Conservation (phyloP, 2,888 invertebrate genomes). For the Aleiodes leptofemur region DNA sequence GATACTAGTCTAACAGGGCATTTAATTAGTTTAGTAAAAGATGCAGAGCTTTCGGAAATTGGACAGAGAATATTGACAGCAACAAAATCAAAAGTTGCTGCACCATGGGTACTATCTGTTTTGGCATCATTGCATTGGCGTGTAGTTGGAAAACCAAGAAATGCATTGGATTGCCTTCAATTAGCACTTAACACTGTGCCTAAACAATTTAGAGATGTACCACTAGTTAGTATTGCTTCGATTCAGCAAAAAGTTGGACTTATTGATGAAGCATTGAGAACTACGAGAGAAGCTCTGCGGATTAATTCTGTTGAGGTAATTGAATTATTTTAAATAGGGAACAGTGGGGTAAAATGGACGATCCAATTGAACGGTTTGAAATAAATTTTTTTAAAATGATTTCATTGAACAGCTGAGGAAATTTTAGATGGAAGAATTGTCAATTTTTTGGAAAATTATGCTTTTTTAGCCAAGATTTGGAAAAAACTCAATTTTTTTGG, state of each 20-base stretch:
- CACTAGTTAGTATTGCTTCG: slow-evolving; percentile 83
- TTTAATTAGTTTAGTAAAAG: slow-evolving; percentile 68
- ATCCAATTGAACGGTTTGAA: too few species aligned
- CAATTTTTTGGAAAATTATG: too few species aligned
- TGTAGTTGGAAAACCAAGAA: slow-evolving; percentile 81
- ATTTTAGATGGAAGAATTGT: too few species aligned
- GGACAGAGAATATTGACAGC: slow-evolving; percentile 86
- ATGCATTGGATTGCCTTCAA: slow-evolving; percentile 84
- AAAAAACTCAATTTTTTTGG: too few species aligned
- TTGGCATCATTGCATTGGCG: slow-evolving; percentile 88
- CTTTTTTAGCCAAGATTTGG: too few species aligned
- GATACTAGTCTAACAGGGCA: slow-evolving; percentile 75
- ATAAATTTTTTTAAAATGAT: too few species aligned
- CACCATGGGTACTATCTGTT: slow-evolving; percentile 85
- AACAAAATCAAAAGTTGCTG: slow-evolving; percentile 82
- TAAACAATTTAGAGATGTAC: slow-evolving; percentile 80
- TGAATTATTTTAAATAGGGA: not conserved
- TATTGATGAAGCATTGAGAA: slow-evolving; percentile 80
- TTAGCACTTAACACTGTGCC: slow-evolving; percentile 80
- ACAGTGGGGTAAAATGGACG: too few species aligned
- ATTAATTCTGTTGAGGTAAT: slow-evolving; percentile 81
- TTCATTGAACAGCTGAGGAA: too few species aligned
- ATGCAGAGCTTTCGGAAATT: slow-evolving; percentile 83
- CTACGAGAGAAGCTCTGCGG: slow-evolving; percentile 80
- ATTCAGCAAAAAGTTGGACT: slow-evolving; percentile 82